These are phyloP conservation scores for Aradus depressus DNA, from an alignment of 2,888 invertebrate species.

Conservation along the genomic window DNA sequence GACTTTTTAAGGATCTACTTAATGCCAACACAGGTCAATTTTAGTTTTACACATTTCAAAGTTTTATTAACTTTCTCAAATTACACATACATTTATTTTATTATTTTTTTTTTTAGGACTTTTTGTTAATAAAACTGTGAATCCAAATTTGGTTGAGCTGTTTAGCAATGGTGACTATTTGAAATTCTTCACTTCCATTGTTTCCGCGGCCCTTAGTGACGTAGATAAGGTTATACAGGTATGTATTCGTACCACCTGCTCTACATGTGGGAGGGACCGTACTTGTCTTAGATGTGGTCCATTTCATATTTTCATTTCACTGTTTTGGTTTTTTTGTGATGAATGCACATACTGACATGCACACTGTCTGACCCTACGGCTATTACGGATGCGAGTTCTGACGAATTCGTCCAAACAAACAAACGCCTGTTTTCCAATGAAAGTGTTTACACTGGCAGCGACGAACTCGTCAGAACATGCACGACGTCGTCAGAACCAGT, in stretches of 20 bases:
- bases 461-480: too few relatives aligned
- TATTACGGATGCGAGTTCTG: too few relatives aligned
- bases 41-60: background rate
- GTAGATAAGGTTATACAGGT: constrained; percentile 48
- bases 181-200: constrained; percentile 26
- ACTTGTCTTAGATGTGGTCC: background rate
- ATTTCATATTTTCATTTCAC: background rate
- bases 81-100: background rate
- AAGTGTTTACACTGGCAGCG: too few relatives aligned
- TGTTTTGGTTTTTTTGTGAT: background rate
- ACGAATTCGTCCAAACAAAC: too few relatives aligned
- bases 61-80: constrained; percentile 1
- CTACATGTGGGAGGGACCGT: constrained; percentile 32
- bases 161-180: constrained; percentile 30
- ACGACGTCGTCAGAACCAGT: too few relatives aligned
- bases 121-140: constrained; percentile 28
- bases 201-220: constrained; percentile 21
- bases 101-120: constrained; percentile 27
- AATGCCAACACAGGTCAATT: constrained; percentile 33
- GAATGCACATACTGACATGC: too few relatives aligned
- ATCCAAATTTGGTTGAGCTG: constrained; percentile 26
- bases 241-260: constrained; percentile 6
- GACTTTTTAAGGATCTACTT: constrained; percentile 36
- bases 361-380: too few relatives aligned
- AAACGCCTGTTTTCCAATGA: too few relatives aligned